phyloP scores from a whole-genome alignment of 2,888 invertebrate genomes.

The Candidula unifasciata region DNA sequence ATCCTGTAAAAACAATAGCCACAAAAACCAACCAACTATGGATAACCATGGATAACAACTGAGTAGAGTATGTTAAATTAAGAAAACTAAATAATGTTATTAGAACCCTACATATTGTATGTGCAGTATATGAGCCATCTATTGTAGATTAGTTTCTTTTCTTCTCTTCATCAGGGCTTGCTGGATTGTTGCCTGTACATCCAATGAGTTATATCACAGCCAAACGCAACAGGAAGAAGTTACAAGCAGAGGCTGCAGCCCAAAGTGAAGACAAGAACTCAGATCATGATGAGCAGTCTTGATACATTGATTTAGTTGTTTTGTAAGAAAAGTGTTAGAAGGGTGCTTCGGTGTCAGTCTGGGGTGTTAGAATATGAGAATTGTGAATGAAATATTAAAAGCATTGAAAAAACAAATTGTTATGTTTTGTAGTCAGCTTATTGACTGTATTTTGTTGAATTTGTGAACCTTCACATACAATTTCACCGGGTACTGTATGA shows the following conservation, averaged over 20 bases:
- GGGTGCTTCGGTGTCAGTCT: not conserved
- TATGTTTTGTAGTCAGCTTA: too few relatives aligned
- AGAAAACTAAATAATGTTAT: too few relatives aligned
- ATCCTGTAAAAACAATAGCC: too few relatives aligned
- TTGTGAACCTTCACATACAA: too few relatives aligned
- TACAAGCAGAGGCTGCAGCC: slow-evolving; percentile 51
- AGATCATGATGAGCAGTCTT: not conserved
- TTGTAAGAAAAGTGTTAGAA: not conserved
- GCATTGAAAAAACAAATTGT: too few relatives aligned
- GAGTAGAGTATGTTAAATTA: too few relatives aligned
- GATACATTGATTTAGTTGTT: not conserved
- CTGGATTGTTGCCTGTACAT: slow-evolving; percentile 91
- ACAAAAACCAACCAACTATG: too few relatives aligned
- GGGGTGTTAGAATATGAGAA: slow-evolving; percentile 29
- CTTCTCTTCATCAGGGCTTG: slow-evolving; percentile 81
- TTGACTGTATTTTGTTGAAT: too few relatives aligned
- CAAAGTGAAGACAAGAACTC: not conserved
- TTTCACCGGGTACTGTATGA: too few relatives aligned
- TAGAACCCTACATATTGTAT: too few relatives aligned
- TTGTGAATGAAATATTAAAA: not conserved
- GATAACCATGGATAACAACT: too few relatives aligned
- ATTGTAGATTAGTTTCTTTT: not conserved
- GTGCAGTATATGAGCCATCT: too few relatives aligned
- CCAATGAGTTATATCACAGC: slow-evolving; percentile 88
- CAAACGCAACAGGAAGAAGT: slow-evolving; percentile 65